phyloP scores from a whole-genome alignment of 2,797 vertebrate species.

The Scomberomorus guttatus region DNA sequence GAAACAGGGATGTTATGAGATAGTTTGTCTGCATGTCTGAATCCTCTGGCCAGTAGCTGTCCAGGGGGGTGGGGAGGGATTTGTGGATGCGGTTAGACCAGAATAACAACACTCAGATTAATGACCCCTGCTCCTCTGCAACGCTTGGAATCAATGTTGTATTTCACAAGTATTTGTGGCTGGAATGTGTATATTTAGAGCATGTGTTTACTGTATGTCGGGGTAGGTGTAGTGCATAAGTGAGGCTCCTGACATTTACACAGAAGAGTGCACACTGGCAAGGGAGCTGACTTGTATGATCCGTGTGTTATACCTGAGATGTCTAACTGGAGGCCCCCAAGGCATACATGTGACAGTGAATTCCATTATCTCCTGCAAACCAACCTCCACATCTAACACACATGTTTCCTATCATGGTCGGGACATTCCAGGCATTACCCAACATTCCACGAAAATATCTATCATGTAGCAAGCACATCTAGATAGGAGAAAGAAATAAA shows the following conservation, averaged over 20 bases:
- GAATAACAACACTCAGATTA: constrained; percentile 64
- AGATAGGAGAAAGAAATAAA: constrained; percentile 54
- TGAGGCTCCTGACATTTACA: constrained; percentile 52
- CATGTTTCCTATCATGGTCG: constrained; percentile 76
- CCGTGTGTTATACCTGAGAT: constrained; percentile 47
- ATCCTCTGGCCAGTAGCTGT: constrained; percentile 27
- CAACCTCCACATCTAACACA: constrained; percentile 67
- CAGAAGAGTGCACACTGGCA: constrained; percentile 7
- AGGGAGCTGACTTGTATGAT: constrained; percentile 39
- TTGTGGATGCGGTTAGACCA: constrained; percentile 52
- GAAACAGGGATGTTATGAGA: constrained; percentile 38
- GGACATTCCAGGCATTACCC: constrained; percentile 72
- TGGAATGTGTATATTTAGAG: constrained; percentile 39
- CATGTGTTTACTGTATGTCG: constrained; percentile 15
- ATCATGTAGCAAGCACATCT: constrained; percentile 40
- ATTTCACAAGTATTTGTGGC: constrained; percentile 46
- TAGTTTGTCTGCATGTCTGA: constrained; percentile 40
- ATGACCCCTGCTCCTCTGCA: constrained; percentile 39
- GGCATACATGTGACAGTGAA: constrained; percentile 57
- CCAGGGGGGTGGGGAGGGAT: constrained; percentile 22
- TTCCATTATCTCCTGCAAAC: constrained; percentile 62
- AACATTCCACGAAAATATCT: constrained; percentile 64
- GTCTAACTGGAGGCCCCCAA: constrained; percentile 10
- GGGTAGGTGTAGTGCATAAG: constrained; percentile 20
- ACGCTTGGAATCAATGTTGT: constrained; percentile 39